A percentile compares a stretch with the other conserved stretches of the same genome.
These are phyloP conservation scores for Drosophila obscura DNA, from an alignment of 1,140 invertebrate species.

Conservation along the genomic window DNA sequence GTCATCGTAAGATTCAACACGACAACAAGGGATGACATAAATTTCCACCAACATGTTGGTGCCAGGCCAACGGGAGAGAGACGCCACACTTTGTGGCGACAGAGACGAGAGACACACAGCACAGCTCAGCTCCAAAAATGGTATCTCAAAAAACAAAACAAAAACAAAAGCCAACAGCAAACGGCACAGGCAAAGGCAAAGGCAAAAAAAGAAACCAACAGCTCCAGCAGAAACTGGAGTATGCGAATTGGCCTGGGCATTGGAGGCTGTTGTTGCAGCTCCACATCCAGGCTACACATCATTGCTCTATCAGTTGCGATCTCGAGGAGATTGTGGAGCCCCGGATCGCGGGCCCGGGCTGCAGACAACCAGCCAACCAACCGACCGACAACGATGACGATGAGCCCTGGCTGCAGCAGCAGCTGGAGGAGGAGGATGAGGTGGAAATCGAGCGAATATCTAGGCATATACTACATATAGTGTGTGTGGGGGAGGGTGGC, in stretches of 20 bases:
- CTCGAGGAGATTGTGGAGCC: slow-evolving; percentile 64
- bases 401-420: slow-evolving; percentile 34
- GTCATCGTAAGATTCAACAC: slow-evolving; percentile 84
- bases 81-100: slow-evolving; percentile 53
- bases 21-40: slow-evolving; percentile 84
- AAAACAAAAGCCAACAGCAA: slow-evolving; percentile 18
- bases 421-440: slow-evolving; percentile 1
- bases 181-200: slow-evolving; percentile 13
- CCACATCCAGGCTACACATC: slow-evolving; percentile 69
- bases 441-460: slow-evolving; percentile 10
- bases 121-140: slow-evolving; percentile 57
- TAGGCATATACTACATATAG: slow-evolving; percentile 14
- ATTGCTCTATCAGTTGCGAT: slow-evolving; percentile 82
- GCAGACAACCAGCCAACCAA: slow-evolving; percentile 34
- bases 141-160: slow-evolving; percentile 27
- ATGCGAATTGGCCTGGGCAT: slow-evolving; percentile 50
- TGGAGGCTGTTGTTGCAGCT: slow-evolving; percentile 15
- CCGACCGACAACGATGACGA: slow-evolving; percentile 42
- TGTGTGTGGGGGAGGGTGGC: slow-evolving; percentile 7
- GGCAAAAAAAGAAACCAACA: slow-evolving; percentile 5
- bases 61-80: slow-evolving; percentile 51
- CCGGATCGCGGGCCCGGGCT: slow-evolving; percentile 42
- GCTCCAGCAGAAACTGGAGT: slow-evolving; percentile 70
- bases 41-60: slow-evolving; percentile 83
- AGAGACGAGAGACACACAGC: slow-evolving; percentile 19